These are phyloP conservation scores for Drosophila kanapiae DNA, from an alignment of 1,140 invertebrate species.

Conservation along the genomic window DNA sequence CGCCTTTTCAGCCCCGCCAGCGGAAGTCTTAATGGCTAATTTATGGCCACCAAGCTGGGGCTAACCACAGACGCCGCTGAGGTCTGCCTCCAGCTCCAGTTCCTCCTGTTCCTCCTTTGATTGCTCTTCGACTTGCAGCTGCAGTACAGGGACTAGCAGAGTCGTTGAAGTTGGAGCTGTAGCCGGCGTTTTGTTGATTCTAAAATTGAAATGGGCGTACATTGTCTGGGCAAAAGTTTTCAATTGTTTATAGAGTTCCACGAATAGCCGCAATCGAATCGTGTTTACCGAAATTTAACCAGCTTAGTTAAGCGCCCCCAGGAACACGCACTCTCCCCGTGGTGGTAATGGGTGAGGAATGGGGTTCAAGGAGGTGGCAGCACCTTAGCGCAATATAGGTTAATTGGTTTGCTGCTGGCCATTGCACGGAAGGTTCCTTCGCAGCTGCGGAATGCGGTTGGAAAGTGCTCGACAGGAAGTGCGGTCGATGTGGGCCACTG, in stretches of 20 bases:
- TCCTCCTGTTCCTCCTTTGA: not conserved
- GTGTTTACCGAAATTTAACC: conserved; percentile 54
- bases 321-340: conserved; percentile 39
- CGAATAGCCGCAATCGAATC: conserved; percentile 45
- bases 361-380: conserved; percentile 13
- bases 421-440: conserved; percentile 54
- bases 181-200: conserved; percentile 65
- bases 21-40: conserved; percentile 83
- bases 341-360: not conserved
- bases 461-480: conserved; percentile 35
- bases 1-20: conserved; percentile 16
- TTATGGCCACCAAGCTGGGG: conserved; percentile 69
- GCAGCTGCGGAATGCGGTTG: conserved; percentile 65
- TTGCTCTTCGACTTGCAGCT: conserved; percentile 15
- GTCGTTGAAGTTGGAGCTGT: conserved; percentile 48
- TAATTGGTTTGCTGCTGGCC: conserved; percentile 64
- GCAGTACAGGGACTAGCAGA: conserved; percentile 14
- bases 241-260: conserved; percentile 78
- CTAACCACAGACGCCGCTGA: conserved; percentile 50
- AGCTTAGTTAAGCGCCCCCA: conserved; percentile 8
- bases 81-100: not conserved
- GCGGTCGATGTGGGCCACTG: conserved; percentile 39
- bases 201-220: conserved; percentile 80
- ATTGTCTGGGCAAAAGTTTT: conserved; percentile 74
- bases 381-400: conserved; percentile 60